Evolutionary conservation across 2,888 invertebrate species (phyloP).

Genomic region (Melolontha melolontha): DNA sequence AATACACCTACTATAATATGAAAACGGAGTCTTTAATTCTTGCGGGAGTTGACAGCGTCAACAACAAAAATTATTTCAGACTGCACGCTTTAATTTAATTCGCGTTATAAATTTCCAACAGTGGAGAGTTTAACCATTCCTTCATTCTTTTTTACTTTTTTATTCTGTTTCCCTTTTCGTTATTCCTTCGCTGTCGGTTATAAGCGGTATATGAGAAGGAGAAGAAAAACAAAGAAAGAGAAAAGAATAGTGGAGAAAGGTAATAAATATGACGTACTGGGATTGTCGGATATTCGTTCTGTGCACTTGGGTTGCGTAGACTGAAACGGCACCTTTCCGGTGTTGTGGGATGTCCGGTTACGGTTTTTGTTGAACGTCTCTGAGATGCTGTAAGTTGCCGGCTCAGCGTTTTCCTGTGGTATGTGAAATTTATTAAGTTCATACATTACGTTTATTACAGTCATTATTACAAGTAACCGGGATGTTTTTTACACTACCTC

Average conservation of each 20-base stretch:
- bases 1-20: conserved; percentile 7
- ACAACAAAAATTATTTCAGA: conserved; percentile 21
- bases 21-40: conserved; percentile 6
- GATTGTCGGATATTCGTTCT: conserved; percentile 45
- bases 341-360: conserved; percentile 54
- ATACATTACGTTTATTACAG: conserved; percentile 49
- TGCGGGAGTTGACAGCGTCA: neutral
- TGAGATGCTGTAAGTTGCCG: conserved; percentile 52
- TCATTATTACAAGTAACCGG: conserved; percentile 39
- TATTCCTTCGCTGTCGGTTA: conserved; percentile 12
- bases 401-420: conserved; percentile 49
- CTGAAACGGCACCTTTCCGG: conserved; percentile 54
- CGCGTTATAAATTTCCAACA: conserved; percentile 35
- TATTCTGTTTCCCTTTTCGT: conserved; percentile 16
- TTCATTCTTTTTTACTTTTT: conserved; percentile 13
- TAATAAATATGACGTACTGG: conserved; percentile 49
- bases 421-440: conserved; percentile 48
- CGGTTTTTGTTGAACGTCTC: conserved; percentile 52
- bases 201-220: neutral
- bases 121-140: conserved; percentile 19
- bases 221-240: conserved; percentile 14
- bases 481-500: conserved; percentile 16
- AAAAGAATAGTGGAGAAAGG: conserved; percentile 31
- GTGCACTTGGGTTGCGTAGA: conserved; percentile 46
- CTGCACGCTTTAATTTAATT: conserved; percentile 38